These are phyloP conservation scores for Psephotus haematonotus DNA, from an alignment of 2,113 vertebrate genomes.

Conservation along the genomic window DNA sequence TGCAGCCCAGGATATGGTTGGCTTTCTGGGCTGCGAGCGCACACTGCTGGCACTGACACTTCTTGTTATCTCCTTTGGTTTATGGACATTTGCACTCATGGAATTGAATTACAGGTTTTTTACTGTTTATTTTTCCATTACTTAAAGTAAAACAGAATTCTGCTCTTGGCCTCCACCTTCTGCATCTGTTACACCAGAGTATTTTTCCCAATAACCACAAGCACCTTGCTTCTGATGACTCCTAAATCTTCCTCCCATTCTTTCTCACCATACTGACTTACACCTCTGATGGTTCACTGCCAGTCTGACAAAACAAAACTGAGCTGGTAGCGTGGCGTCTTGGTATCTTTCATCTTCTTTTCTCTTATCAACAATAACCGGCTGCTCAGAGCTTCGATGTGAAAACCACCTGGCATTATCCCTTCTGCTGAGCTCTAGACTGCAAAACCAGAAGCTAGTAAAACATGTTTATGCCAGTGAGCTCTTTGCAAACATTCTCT, in stretches of 20 bases:
- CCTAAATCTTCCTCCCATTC: neutral
- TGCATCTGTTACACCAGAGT: neutral
- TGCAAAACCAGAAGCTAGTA: conserved; percentile 28
- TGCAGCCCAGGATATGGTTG: too few species aligned
- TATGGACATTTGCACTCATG: neutral
- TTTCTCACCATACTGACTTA: conserved; percentile 43
- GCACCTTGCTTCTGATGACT: neutral
- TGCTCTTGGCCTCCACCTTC: neutral
- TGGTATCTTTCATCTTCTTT: conserved; percentile 46
- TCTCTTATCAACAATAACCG: conserved; percentile 42
- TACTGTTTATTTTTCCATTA: conserved; percentile 4
- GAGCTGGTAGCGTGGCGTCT: conserved; percentile 22
- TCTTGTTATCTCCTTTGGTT: neutral
- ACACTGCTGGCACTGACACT: neutral
- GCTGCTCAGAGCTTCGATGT: neutral
- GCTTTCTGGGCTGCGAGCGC: too few species aligned
- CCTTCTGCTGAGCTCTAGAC: conserved; percentile 37
- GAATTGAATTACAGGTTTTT: neutral
- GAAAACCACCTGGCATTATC: conserved; percentile 42
- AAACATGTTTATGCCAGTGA: neutral
- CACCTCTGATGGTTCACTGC: neutral
- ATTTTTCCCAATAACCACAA: conserved; percentile 29
- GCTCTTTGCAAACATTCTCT: conserved; percentile 2
- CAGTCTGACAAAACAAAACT: conserved; percentile 45
- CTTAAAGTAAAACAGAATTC: conserved; percentile 1